phyloP scores from a whole-genome alignment of 2,797 vertebrate species.

The Neosalanx taihuensis region DNA sequence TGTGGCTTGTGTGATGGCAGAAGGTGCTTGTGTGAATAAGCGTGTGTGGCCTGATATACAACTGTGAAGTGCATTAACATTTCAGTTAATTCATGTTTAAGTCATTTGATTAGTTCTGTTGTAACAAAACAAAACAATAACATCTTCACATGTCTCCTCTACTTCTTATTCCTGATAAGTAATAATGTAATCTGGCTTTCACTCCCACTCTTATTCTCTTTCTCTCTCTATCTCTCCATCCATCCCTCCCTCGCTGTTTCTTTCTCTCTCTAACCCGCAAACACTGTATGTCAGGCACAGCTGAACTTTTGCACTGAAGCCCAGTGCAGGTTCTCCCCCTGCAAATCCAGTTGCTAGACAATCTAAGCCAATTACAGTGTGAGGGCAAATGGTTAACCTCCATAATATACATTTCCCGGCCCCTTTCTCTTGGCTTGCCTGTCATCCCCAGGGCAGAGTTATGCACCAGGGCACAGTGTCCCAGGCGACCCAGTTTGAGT shows the following conservation, averaged over 20 bases:
- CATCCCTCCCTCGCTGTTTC: constrained; percentile 7
- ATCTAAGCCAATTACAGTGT: constrained; percentile 98
- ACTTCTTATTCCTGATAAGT: too few species aligned
- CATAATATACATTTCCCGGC: constrained; percentile 80
- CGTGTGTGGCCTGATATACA: constrained; percentile 22
- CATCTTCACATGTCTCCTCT: too few species aligned
- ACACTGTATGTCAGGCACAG: constrained; percentile 46
- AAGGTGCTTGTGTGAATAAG: constrained; percentile 12
- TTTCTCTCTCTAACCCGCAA: constrained; percentile 5
- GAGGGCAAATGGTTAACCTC: constrained; percentile 83
- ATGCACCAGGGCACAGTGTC: constrained; percentile 70
- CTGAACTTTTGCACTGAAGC: constrained; percentile 73
- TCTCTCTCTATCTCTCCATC: background rate
- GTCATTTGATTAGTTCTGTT: background rate
- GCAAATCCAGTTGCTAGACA: constrained; percentile 95
- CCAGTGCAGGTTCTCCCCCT: constrained; percentile 64
- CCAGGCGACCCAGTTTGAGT: constrained; percentile 80
- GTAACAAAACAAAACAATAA: background rate
- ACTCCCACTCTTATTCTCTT: background rate
- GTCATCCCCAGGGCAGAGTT: constrained; percentile 73
- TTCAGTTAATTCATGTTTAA: background rate
- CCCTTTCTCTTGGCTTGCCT: constrained; percentile 75
- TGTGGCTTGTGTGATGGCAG: constrained; percentile 40
- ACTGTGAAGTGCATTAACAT: constrained; percentile 2
- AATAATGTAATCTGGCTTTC: too few species aligned